Conservation (phyloP, 2,888 invertebrate genomes). For the Habroteleia sp. region DNA sequence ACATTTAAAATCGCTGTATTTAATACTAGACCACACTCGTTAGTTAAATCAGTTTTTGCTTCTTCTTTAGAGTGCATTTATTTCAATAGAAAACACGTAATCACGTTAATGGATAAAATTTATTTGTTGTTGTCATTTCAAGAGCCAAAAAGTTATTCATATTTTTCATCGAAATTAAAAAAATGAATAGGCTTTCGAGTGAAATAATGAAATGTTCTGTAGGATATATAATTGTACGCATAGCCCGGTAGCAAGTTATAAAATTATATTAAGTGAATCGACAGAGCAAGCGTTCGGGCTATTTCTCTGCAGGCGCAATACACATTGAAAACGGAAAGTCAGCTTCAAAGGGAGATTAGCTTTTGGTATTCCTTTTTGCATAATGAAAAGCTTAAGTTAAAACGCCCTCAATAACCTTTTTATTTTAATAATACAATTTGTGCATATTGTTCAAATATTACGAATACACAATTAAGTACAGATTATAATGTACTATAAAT, state of each 20-base stretch:
- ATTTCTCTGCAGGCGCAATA: conserved; percentile 60
- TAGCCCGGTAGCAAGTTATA: conserved; percentile 50
- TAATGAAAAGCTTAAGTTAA: conserved; percentile 56
- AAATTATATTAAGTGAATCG: conserved; percentile 63
- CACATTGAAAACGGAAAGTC: conserved; percentile 60
- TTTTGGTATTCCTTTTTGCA: conserved; percentile 54
- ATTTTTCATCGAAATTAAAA: conserved; percentile 32
- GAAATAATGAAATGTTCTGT: conserved; percentile 38
- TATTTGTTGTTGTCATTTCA: conserved; percentile 12
- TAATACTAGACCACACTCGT: too few species aligned
- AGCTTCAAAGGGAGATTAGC: conserved; percentile 62
- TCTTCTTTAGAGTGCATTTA: too few species aligned
- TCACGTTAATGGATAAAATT: conserved; percentile 14
- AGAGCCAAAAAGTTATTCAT: conserved; percentile 40
- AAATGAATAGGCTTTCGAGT: conserved; percentile 46
- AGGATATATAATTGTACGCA: conserved; percentile 46
- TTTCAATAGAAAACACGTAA: conserved; percentile 20
- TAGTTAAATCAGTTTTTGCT: too few species aligned
- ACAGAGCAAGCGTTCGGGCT: conserved; percentile 59
- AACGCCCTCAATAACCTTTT: conserved; percentile 43
- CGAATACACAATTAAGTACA: conserved; percentile 31
- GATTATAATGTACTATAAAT: conserved; percentile 25
- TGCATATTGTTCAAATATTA: conserved; percentile 37
- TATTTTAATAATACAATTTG: conserved; percentile 46
- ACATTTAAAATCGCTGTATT: too few species aligned